These are phyloP conservation scores for Pungitius pungitius DNA, from an alignment of 2,113 vertebrate species.

Conservation along the genomic window DNA sequence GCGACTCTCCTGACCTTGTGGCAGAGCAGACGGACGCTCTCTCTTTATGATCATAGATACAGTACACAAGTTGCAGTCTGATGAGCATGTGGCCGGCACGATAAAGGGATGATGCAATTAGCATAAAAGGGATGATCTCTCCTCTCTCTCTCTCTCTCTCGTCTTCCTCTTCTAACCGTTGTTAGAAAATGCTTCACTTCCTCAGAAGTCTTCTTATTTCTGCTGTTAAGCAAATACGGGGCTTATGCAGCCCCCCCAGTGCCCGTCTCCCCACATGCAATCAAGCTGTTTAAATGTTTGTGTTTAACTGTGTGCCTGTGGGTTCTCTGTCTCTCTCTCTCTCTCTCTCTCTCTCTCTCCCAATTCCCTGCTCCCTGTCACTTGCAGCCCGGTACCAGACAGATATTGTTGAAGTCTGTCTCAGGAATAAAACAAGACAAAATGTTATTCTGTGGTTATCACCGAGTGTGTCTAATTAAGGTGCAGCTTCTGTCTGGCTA, in stretches of 20 bases:
- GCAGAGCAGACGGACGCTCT: slow-evolving; percentile 16
- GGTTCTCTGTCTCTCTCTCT: slow-evolving; percentile 27
- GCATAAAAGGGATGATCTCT: slow-evolving; percentile 49
- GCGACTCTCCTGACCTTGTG: slow-evolving; percentile 52
- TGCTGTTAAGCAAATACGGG: slow-evolving; percentile 59
- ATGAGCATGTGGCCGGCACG: slow-evolving; percentile 40
- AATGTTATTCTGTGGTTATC: slow-evolving; percentile 25
- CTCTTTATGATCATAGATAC: slow-evolving; percentile 26
- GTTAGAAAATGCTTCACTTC: slow-evolving; percentile 25
- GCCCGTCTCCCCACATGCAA: slow-evolving; percentile 51
- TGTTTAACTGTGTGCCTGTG: slow-evolving; percentile 50
- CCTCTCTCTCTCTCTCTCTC: slow-evolving; percentile 14
- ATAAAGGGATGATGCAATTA: slow-evolving; percentile 62
- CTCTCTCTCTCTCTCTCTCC: slow-evolving; percentile 29
- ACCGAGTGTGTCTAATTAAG: slow-evolving; percentile 29
- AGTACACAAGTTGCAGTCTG: slow-evolving; percentile 40
- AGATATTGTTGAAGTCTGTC: slow-evolving; percentile 42
- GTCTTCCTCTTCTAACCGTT: slow-evolving; percentile 22
- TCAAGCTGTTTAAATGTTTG: slow-evolving; percentile 76
- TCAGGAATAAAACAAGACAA: slow-evolving; percentile 27
- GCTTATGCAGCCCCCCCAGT: slow-evolving; percentile 44
- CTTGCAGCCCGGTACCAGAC: slow-evolving; percentile 22
- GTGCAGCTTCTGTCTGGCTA: slow-evolving; percentile 15
- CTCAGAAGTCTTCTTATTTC: slow-evolving; percentile 58
- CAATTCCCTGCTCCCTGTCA: slow-evolving; percentile 22